Percentiles rank a stretch among this genome's conserved stretches.
Conservation (phyloP, 2,888 invertebrate species). For the Tachina lurida region DNA sequence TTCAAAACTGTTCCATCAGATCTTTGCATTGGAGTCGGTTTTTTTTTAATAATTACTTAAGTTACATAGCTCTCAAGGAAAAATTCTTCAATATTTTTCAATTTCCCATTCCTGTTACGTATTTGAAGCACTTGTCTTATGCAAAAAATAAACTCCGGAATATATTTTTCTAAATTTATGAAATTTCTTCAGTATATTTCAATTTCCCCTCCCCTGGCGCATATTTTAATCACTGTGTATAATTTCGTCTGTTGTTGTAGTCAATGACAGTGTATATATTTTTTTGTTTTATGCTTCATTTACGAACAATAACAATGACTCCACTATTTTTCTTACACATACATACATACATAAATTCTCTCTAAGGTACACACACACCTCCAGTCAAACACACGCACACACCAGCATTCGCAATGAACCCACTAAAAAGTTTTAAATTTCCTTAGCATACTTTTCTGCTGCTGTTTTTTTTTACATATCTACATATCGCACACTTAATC, state of each 20-base stretch:
- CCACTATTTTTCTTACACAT: conserved; percentile 22
- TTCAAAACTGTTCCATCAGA: too few relatives aligned
- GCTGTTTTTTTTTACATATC: conserved; percentile 5
- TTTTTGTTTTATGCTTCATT: conserved; percentile 63
- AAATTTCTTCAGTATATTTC: too few relatives aligned
- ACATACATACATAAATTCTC: neutral
- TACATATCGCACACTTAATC: neutral
- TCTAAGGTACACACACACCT: neutral
- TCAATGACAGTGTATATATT: conserved; percentile 4
- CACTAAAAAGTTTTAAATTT: conserved; percentile 44
- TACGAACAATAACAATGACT: conserved; percentile 45
- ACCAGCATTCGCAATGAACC: neutral
- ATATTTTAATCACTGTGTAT: neutral
- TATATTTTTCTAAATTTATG: neutral
- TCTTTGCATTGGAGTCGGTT: too few relatives aligned
- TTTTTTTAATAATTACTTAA: too few relatives aligned
- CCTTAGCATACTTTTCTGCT: conserved; percentile 22
- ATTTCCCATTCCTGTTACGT: too few relatives aligned
- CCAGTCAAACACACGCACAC: neutral
- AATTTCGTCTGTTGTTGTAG: conserved; percentile 1
- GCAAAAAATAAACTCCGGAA: too few relatives aligned
- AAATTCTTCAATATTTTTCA: too few relatives aligned
- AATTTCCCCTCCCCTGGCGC: conserved; percentile 7
- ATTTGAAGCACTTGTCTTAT: too few relatives aligned
- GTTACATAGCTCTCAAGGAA: too few relatives aligned